Evolutionary conservation across 2,113 vertebrate species (phyloP).

Genomic region (Pseudonaja textilis): DNA sequence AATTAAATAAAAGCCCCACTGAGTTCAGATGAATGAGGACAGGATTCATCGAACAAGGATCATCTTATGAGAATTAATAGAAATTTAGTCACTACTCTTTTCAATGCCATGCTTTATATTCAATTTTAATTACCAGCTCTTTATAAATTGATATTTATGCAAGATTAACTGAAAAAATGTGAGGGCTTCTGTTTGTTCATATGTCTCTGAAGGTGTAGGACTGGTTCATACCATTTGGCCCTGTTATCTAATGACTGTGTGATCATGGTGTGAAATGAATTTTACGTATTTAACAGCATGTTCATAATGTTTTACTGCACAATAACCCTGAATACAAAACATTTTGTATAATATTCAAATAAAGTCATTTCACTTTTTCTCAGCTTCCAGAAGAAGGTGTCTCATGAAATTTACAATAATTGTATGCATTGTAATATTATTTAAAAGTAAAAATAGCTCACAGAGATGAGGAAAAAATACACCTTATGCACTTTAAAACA

Average conservation of each 20-base stretch:
- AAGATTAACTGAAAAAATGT: not conserved
- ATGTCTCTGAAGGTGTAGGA: not conserved
- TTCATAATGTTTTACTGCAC: not conserved
- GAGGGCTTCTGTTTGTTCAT: not conserved
- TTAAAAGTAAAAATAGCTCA: not conserved
- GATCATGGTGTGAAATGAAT: not conserved
- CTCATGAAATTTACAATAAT: not conserved
- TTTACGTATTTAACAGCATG: not conserved
- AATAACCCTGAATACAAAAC: not conserved
- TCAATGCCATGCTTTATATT: not conserved
- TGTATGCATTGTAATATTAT: not conserved
- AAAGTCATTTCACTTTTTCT: not conserved
- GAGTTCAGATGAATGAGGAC: not conserved
- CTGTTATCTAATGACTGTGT: not conserved
- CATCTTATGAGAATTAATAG: not conserved
- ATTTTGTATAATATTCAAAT: not conserved
- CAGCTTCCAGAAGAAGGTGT: not conserved
- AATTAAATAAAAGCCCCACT: not conserved
- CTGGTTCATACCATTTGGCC: not conserved
- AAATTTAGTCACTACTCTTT: not conserved
- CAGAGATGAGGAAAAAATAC: not conserved
- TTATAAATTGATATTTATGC: not conserved
- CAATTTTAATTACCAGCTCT: not conserved
- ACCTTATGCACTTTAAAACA: not conserved
- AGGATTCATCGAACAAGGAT: not conserved